Percentiles rank a stretch among this genome's conserved stretches.
These are phyloP conservation scores for Ariolimax columbianus DNA, from an alignment of 2,888 invertebrate species.

Conservation along the genomic window DNA sequence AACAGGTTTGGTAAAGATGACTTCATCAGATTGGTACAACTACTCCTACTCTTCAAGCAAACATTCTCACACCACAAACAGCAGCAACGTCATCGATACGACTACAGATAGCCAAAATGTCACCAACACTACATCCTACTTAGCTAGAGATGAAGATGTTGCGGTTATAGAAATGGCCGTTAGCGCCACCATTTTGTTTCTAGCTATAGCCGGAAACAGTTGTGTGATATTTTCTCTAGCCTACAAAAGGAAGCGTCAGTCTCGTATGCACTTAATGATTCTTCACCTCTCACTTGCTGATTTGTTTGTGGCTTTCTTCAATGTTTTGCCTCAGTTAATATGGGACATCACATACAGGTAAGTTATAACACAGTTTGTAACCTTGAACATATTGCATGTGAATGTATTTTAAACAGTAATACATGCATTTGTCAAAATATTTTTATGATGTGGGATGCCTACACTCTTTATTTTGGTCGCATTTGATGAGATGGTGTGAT, in stretches of 20 bases:
- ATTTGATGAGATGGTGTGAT: no score
- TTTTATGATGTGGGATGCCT: no score
- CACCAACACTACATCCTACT: slow-evolving; percentile 25
- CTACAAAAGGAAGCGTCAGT: slow-evolving; percentile 82
- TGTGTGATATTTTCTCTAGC: slow-evolving; percentile 82
- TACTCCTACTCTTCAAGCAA: neutral
- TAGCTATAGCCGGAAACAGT: slow-evolving; percentile 78
- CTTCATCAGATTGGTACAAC: slow-evolving; percentile 6
- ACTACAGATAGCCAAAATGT: neutral
- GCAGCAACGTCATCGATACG: neutral
- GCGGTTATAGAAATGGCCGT: slow-evolving; percentile 55
- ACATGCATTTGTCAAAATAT: no score
- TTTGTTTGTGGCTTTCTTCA: slow-evolving; percentile 84
- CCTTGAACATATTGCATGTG: no score
- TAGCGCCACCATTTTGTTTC: slow-evolving; percentile 53
- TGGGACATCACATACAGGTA: slow-evolving; percentile 83
- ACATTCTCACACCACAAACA: no score
- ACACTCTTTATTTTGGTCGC: no score
- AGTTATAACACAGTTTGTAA: no score
- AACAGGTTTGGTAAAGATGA: neutral
- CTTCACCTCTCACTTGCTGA: slow-evolving; percentile 85
- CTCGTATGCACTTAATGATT: slow-evolving; percentile 86
- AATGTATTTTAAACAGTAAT: no score
- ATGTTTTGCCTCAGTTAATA: slow-evolving; percentile 84
- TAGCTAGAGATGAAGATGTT: slow-evolving; percentile 49